Conservation (phyloP, 2,113 vertebrate genomes). For the Heterochromis multidens region DNA sequence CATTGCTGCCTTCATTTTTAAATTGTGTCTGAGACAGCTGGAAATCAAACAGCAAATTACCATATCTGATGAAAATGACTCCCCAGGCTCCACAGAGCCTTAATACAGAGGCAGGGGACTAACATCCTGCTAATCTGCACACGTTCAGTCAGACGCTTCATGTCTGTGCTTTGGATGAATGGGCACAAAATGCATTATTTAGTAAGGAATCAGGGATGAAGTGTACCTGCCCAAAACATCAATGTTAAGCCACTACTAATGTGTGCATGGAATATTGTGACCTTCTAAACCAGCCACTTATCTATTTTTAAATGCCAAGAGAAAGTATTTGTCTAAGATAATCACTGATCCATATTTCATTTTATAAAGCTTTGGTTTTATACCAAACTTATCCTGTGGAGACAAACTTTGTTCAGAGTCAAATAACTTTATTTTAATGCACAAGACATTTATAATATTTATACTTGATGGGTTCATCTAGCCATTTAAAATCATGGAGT, state of each 20-base stretch:
- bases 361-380: not conserved
- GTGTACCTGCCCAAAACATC: not conserved
- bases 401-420: not conserved
- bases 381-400: not conserved
- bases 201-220: not conserved
- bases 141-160: not conserved
- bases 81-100: not conserved
- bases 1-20: not conserved
- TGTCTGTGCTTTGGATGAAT: not conserved
- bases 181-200: not conserved
- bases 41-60: constrained; percentile 1
- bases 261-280: not conserved
- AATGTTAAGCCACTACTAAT: not conserved
- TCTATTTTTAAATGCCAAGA: not conserved
- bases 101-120: not conserved
- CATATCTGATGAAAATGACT: constrained; percentile 22
- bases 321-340: not conserved
- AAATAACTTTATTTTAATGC: not conserved
- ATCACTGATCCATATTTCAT: not conserved
- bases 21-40: not conserved
- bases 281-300: not conserved
- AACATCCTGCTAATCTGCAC: not conserved
- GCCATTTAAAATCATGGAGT: not conserved
- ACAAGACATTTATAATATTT: not conserved
- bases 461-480: not conserved